phyloP scores from a whole-genome alignment of 2,888 invertebrate genomes.

The Watsonalla binaria region DNA sequence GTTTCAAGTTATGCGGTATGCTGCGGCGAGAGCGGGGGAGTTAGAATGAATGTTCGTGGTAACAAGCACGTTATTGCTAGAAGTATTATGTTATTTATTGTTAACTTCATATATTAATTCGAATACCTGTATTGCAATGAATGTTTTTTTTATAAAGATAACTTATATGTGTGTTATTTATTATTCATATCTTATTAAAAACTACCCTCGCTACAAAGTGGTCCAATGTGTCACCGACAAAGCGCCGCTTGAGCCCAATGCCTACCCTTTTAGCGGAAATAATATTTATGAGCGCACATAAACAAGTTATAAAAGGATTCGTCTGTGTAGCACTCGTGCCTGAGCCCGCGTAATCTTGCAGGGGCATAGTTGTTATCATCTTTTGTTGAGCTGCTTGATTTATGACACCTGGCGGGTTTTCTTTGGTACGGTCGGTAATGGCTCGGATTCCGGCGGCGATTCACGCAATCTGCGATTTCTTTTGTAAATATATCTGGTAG shows the following conservation, averaged over 20 bases:
- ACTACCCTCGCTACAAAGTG: no score
- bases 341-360: not conserved
- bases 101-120: no score
- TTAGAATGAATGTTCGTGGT: no score
- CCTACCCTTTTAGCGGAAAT: no score
- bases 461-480: constrained; percentile 2
- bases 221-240: not conserved
- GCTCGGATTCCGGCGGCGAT: not conserved
- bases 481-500: not conserved
- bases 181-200: no score
- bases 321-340: not conserved
- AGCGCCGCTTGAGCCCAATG: not conserved
- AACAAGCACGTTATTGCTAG: no score
- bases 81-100: no score
- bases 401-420: constrained; percentile 1
- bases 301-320: constrained; percentile 1
- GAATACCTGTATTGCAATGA: no score
- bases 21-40: no score
- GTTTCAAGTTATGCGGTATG: no score
- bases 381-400: constrained; percentile 1
- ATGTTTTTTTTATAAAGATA: no score
- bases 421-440: constrained; percentile 1
- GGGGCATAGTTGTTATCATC: not conserved
- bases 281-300: not conserved
- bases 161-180: no score